phyloP scores from a whole-genome alignment of 2,888 invertebrate species.

The Agrochola lychnidis region DNA sequence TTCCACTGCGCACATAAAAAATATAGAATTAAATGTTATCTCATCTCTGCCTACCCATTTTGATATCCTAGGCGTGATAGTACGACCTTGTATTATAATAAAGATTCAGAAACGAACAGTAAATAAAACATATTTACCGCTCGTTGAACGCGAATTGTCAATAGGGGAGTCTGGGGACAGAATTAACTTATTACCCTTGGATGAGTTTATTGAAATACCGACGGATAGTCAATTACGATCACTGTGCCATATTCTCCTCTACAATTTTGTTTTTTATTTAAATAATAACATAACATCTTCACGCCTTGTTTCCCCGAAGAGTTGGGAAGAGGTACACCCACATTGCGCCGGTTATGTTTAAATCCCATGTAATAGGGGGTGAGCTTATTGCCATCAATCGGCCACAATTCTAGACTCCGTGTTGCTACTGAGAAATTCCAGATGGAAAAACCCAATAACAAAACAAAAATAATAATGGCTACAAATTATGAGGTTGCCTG shows the following conservation, averaged over 20 bases:
- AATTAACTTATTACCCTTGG: constrained; percentile 48
- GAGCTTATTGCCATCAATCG: no score
- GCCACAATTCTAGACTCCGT: no score
- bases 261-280: constrained; percentile 6
- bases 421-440: no score
- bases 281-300: not conserved
- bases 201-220: constrained; percentile 44
- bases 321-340: no score
- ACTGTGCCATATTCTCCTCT: constrained; percentile 14
- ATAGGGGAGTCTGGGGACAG: constrained; percentile 31
- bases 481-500: not conserved
- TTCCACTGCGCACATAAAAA: no score
- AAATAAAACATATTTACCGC: constrained; percentile 51
- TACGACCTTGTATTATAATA: constrained; percentile 23
- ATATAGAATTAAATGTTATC: no score
- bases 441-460: no score
- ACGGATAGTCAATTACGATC: constrained; percentile 27
- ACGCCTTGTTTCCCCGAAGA: no score
- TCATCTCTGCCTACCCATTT: not conserved
- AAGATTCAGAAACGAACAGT: constrained; percentile 10
- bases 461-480: not conserved
- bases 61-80: not conserved
- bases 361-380: no score
- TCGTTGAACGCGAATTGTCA: constrained; percentile 43
- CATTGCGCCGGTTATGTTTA: no score